phyloP scores from a whole-genome alignment of 2,888 invertebrate genomes.

The Volucella inflata region DNA sequence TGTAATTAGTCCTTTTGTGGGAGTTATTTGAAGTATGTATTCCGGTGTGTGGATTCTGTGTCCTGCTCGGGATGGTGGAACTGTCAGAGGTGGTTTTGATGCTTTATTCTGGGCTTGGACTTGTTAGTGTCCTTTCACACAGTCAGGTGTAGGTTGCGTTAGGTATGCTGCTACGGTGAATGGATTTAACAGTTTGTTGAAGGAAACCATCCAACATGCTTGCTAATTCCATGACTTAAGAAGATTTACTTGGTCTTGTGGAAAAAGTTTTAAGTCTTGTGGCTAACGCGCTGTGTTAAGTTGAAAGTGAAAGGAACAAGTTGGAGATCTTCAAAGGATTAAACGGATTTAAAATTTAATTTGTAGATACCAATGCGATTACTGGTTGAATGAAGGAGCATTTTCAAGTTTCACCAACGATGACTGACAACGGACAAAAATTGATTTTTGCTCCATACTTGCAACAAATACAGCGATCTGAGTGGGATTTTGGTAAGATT shows the following conservation, averaged over 20 bases:
- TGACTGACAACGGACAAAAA: no score
- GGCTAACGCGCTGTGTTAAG: slow-evolving; percentile 25
- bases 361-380: no score
- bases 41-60: slow-evolving; percentile 27
- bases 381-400: no score
- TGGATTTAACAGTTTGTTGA: slow-evolving; percentile 56
- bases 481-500: no score
- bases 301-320: slow-evolving; percentile 46
- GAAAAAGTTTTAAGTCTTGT: slow-evolving; percentile 40
- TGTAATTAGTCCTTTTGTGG: slow-evolving; percentile 75
- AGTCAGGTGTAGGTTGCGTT: slow-evolving; percentile 19
- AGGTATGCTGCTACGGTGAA: slow-evolving; percentile 38
- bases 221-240: slow-evolving; percentile 71
- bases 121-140: slow-evolving; percentile 13
- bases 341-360: neutral
- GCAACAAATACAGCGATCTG: no score
- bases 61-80: slow-evolving; percentile 48
- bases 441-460: no score
- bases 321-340: neutral
- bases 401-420: no score
- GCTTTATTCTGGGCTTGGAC: neutral
- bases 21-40: slow-evolving; percentile 15
- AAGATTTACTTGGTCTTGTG: slow-evolving; percentile 50
- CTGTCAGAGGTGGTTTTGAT: slow-evolving; percentile 32
- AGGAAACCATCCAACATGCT: slow-evolving; percentile 54